Conservation (phyloP, 2,888 invertebrate genomes). For the Scaptomyza tumidula region DNA sequence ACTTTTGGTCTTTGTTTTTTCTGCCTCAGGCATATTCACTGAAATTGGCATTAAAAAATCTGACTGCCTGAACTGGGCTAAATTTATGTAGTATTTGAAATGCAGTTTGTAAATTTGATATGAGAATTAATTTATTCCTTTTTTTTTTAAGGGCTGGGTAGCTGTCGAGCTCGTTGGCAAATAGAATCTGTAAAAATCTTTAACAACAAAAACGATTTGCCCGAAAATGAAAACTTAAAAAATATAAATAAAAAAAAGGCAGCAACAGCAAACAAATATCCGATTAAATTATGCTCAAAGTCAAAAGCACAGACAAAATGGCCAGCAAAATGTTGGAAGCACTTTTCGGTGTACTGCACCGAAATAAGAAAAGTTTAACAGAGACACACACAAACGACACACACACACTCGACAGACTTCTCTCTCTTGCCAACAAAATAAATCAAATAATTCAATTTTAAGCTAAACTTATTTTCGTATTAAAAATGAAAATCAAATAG, state of each 20-base stretch:
- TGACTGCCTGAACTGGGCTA: constrained; percentile 11
- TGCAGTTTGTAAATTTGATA: constrained; percentile 37
- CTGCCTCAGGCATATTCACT: not conserved
- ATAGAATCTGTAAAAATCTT: constrained; percentile 57
- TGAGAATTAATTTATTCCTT: constrained; percentile 46
- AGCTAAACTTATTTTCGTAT: constrained; percentile 82
- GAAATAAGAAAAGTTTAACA: constrained; percentile 73
- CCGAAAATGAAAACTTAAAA: constrained; percentile 60
- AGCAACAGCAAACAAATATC: constrained; percentile 67
- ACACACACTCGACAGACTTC: constrained; percentile 10
- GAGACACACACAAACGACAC: constrained; percentile 36
- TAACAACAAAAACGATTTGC: constrained; percentile 26
- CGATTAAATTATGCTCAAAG: constrained; percentile 81
- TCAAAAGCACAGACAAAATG: constrained; percentile 77
- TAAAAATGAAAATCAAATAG: constrained; percentile 81
- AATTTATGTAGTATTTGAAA: not conserved
- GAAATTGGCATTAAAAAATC: constrained; percentile 42
- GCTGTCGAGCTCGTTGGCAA: constrained; percentile 31
- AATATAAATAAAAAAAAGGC: constrained; percentile 62
- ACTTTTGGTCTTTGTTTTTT: not conserved
- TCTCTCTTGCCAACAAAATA: constrained; percentile 62
- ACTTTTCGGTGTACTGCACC: constrained; percentile 58
- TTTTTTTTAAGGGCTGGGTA: constrained; percentile 9
- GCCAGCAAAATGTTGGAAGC: constrained; percentile 71
- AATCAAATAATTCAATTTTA: constrained; percentile 81